Evolutionary conservation across 2,797 vertebrate genomes (phyloP), one percentile per base, ranked within the genome.

Genomic region (Molossus molossus): DNA sequence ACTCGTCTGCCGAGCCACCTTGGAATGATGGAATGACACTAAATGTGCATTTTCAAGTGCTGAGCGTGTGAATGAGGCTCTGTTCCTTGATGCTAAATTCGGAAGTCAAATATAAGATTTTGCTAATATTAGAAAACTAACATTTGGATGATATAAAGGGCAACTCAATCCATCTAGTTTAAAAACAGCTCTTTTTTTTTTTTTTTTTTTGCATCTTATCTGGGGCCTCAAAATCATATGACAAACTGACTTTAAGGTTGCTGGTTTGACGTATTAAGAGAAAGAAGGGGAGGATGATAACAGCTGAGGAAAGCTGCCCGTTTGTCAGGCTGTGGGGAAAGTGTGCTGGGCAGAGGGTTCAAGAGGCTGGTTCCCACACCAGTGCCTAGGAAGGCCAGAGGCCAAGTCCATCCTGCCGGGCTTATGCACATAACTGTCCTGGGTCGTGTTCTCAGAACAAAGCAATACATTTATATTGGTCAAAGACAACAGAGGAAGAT

Each of bases 41-140:
- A 62, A 77, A 5, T 64, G 14, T 67, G 50, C 10, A 48, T 82
- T 92, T 95, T 94, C 33, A 80, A 85, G 20, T 69, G 64, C 9
- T 82, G 29, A 91, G 9, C 90, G 17, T 72, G 53, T 83, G 73
- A 27, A 75, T 67, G 87, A 64, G 13, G 4, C 80, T 69, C 37
- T 8, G 5, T 92, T 88, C 94, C 64, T 91, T 90, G 29, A 40
- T 82, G 80, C n/a, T 86, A 81, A 94, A 58, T 84, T 90, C 33
- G 27, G 45, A 96, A 81, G 18, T 93, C 57, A 94, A 53, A 76
- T 15, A 50, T 64, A 83, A 45, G n/a, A 53, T 80, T 89, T 90
- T 84, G n/a, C 64, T 76, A 70, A 21, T 80, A 53, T 92, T 94
- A 95, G 69, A 65, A 93, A 94, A 80, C 48, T 89, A 62, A 40